Evolutionary conservation across 2,797 vertebrate species (phyloP).

Genomic region (Propithecus perrieri): DNA sequence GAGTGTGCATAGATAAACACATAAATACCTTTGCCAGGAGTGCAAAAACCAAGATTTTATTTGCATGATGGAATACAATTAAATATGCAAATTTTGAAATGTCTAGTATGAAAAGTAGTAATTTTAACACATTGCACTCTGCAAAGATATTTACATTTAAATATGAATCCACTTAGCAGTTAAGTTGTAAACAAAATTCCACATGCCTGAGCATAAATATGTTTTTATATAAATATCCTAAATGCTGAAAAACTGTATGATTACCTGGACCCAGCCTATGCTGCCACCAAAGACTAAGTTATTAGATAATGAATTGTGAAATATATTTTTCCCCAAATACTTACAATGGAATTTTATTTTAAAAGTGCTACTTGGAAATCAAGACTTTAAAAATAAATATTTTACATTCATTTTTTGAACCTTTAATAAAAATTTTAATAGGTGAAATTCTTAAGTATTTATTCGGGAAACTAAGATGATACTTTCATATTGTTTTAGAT

Average conservation of each 20-base stretch:
- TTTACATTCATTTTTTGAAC: background rate
- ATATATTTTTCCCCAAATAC: slow-evolving; percentile 28
- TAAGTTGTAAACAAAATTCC: slow-evolving; percentile 70
- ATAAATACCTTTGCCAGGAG: slow-evolving; percentile 62
- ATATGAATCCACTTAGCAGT: slow-evolving; percentile 72
- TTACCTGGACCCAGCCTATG: slow-evolving; percentile 44
- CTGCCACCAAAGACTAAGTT: slow-evolving; percentile 40
- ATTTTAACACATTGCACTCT: slow-evolving; percentile 40
- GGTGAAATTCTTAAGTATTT: background rate
- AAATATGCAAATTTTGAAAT: slow-evolving; percentile 77
- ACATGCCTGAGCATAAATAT: slow-evolving; percentile 52
- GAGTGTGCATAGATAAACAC: slow-evolving; percentile 56
- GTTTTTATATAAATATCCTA: slow-evolving; percentile 74
- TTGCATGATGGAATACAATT: slow-evolving; percentile 71
- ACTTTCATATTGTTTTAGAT: background rate
- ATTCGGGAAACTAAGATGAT: background rate
- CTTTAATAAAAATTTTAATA: background rate
- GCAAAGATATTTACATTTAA: slow-evolving; percentile 76
- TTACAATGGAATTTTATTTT: slow-evolving; percentile 42
- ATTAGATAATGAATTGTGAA: slow-evolving; percentile 27
- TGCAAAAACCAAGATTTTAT: slow-evolving; percentile 54
- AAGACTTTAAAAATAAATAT: slow-evolving; percentile 5
- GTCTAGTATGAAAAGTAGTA: slow-evolving; percentile 73
- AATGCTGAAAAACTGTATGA: slow-evolving; percentile 60
- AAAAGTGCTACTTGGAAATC: background rate